Evolutionary conservation across 35 echinoderm and acorn worm genomes (phyloP), one percentile per base, ranked within the genome.

Genomic region (Ophiothrix spiculata): DNA sequence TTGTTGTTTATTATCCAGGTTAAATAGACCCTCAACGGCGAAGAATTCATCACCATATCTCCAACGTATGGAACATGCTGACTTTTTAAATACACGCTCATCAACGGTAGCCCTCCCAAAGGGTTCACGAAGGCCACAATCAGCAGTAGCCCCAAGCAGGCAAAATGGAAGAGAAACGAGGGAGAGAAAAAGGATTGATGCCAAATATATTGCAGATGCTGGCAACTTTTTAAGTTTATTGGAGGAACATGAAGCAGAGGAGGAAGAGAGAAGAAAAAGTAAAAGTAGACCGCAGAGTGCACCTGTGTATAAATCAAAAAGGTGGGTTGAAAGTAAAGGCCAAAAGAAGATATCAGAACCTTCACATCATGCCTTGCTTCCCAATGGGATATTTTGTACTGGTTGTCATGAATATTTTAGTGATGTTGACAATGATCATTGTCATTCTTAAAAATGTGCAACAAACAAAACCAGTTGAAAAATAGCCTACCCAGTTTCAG

Each of bases 41-140:
- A 88, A 84, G 42, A 81, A 87, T 15, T 32, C 75, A 10, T 97
- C 95, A 33, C 95, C 95, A 0, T 97, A 97, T 64, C 84, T 97
- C 14, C 91, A 97, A 81, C 75, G 81, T 28, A 75, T 97, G 6
- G 91, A 79, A 31, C 87, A 88, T 17, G 73, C 87, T n/a, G 88
- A 92, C 10, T 21, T 87, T 25, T 32, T 89, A 16, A 23, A 29
- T 69, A 25, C 1, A 80, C 64, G 19, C 64, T 37, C 82, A 25
- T 76, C 1, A 79, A 63, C 29, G 1, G n/a, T 79, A 32, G 29
- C 74, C n/a, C 80, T 81, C 54, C 49, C 60, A 0, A 74, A 80
- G 34, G 49, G 56, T 29, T 39, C 81, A 75, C 69, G 87, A 15
- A 60, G 83, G 35, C 95, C 95, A 13, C 46, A 84, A n/a, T 97